Conservation (phyloP, 2,113 vertebrate species). For the Gallinago media region DNA sequence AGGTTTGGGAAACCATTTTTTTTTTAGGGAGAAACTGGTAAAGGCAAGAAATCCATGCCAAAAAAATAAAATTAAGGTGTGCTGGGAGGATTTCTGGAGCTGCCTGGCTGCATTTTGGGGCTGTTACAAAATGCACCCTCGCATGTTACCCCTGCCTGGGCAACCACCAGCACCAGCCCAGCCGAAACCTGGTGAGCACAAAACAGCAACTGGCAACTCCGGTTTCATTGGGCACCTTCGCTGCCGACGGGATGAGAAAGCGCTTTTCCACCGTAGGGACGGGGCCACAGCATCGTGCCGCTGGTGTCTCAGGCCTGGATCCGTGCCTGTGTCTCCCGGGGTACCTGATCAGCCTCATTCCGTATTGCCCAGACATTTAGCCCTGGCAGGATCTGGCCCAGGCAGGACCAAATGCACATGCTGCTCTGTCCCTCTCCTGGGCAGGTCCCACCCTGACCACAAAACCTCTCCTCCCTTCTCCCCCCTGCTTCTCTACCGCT, state of each 20-base stretch:
- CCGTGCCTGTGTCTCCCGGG: not conserved
- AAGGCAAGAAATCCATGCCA: not conserved
- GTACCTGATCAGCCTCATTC: not conserved
- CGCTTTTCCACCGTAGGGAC: not conserved
- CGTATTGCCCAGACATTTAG: not conserved
- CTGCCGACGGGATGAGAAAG: not conserved
- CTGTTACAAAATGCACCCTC: not conserved
- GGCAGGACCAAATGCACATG: fast-evolving
- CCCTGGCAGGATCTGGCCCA: not conserved
- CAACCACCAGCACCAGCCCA: fast-evolving
- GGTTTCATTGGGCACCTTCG: not conserved
- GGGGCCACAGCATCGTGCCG: not conserved
- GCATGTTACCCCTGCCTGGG: fast-evolving
- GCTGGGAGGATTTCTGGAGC: not conserved
- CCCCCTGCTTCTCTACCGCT: no score
- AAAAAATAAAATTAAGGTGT: fast-evolving
- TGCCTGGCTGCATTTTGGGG: not conserved
- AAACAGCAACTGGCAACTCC: not conserved
- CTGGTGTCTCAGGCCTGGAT: not conserved
- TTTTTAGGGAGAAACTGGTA: not conserved
- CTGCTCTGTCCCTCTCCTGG: not conserved
- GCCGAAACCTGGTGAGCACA: not conserved
- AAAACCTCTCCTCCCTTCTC: not conserved
- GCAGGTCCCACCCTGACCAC: not conserved
- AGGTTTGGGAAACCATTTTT: not conserved